A percentile compares a stretch with the other conserved stretches of the same genome.
phyloP scores from a whole-genome alignment of 2,797 vertebrate genomes.

The Peromyscus melanophrys region DNA sequence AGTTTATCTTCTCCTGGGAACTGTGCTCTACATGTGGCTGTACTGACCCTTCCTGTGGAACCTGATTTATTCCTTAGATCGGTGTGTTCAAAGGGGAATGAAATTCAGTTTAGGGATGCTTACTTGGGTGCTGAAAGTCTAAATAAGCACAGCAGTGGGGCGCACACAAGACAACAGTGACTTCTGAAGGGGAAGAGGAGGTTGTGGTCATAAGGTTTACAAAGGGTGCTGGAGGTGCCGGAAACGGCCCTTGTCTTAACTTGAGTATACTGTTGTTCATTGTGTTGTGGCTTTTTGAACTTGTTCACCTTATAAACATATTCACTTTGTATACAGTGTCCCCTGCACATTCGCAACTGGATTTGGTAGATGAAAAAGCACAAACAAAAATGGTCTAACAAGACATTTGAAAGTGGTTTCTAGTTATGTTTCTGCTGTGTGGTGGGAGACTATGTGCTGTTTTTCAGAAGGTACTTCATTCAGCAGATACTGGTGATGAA shows the following conservation, averaged over 20 bases:
- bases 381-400: not conserved
- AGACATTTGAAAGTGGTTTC: slow-evolving; percentile 36
- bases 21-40: slow-evolving; percentile 12
- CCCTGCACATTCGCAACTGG: not conserved
- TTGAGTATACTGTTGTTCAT: not conserved
- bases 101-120: slow-evolving; percentile 11
- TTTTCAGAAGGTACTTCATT: slow-evolving; percentile 17
- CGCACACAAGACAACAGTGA: not conserved
- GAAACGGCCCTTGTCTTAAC: not conserved
- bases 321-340: not conserved
- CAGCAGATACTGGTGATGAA: not conserved
- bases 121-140: not conserved
- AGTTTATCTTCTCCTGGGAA: slow-evolving; percentile 54
- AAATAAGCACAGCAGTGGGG: not conserved
- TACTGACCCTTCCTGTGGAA: slow-evolving; percentile 56
- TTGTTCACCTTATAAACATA: not conserved
- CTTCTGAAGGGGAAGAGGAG: not conserved
- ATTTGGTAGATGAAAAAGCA: not conserved
- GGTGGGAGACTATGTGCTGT: not conserved
- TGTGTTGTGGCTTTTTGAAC: slow-evolving; percentile 21
- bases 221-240: not conserved
- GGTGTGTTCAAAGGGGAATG: slow-evolving; percentile 58
- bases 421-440: not conserved
- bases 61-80: slow-evolving; percentile 56
- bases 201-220: not conserved